Percentiles rank a stretch among this genome's conserved stretches.
Evolutionary conservation across 1,140 invertebrate genomes (phyloP).

Genomic region (Helicoverpa zea): DNA sequence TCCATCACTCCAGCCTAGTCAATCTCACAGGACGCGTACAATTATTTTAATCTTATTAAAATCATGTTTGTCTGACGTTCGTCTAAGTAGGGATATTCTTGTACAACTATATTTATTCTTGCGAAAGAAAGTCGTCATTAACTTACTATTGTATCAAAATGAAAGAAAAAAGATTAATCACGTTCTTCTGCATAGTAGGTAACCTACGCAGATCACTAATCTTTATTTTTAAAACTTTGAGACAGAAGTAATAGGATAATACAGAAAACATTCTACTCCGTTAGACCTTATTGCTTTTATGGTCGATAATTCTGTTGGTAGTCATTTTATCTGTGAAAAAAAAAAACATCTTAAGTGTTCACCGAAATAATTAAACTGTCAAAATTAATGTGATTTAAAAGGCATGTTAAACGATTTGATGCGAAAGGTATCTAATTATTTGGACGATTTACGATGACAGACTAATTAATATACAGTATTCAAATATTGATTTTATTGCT

Average conservation of each 20-base stretch:
- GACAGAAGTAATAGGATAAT: slow-evolving; percentile 17
- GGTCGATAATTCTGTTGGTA: slow-evolving; percentile 32
- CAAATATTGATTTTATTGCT: slow-evolving; percentile 56
- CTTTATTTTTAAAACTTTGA: slow-evolving; percentile 32
- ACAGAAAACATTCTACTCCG: slow-evolving; percentile 22
- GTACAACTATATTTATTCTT: neutral
- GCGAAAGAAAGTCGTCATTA: slow-evolving; percentile 1
- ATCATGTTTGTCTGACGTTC: slow-evolving; percentile 69
- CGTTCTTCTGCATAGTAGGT: slow-evolving; percentile 8
- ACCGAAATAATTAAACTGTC: slow-evolving; percentile 52
- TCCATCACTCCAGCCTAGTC: slow-evolving; percentile 76
- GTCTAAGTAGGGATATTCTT: slow-evolving; percentile 61
- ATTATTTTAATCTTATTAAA: slow-evolving; percentile 86
- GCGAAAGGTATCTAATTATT: slow-evolving; percentile 53
- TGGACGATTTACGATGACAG: slow-evolving; percentile 54
- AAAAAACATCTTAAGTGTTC: slow-evolving; percentile 38
- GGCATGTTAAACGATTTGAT: slow-evolving; percentile 48
- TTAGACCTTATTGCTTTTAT: slow-evolving; percentile 43
- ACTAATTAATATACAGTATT: slow-evolving; percentile 52
- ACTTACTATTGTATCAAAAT: slow-evolving; percentile 10
- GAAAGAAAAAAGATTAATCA: slow-evolving; percentile 6
- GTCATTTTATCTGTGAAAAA: slow-evolving; percentile 30
- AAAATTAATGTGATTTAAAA: slow-evolving; percentile 54
- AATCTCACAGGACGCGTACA: slow-evolving; percentile 82
- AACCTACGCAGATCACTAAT: slow-evolving; percentile 8